Percentiles rank a stretch among this genome's conserved stretches.
Evolutionary conservation across 2,888 invertebrate species (phyloP).

Genomic region (Pteria penguin): DNA sequence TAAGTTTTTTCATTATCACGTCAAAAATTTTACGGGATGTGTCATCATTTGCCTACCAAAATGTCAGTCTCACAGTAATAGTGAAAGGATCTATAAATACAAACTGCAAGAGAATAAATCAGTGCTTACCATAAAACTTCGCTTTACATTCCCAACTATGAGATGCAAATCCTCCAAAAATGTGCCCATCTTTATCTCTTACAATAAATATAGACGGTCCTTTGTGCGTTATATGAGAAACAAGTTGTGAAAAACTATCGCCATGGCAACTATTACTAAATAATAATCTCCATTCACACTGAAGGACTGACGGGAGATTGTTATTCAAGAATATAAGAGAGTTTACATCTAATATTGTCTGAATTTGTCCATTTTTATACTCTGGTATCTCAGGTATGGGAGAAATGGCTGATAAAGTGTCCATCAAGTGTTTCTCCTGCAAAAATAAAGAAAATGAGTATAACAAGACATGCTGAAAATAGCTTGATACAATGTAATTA

Average conservation of each 20-base stretch:
- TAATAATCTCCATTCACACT: conserved; percentile 91
- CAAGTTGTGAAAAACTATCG: conserved; percentile 87
- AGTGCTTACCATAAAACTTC: conserved; percentile 85
- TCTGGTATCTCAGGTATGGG: conserved; percentile 29
- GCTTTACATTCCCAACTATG: conserved; percentile 88
- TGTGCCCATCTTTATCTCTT: conserved; percentile 87
- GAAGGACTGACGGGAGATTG: conserved; percentile 87
- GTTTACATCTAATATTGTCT: conserved; percentile 69
- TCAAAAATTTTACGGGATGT: too few relatives aligned
- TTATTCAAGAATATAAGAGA: conserved; percentile 84
- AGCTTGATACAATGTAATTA: too few relatives aligned
- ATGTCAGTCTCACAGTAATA: too few relatives aligned
- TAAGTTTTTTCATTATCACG: too few relatives aligned
- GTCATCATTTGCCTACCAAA: too few relatives aligned
- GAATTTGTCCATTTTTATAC: conserved; percentile 63
- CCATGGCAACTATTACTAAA: conserved; percentile 86
- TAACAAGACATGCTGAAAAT: too few relatives aligned
- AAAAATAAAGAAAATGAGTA: too few relatives aligned
- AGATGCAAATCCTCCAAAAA: conserved; percentile 94
- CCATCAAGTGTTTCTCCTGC: conserved; percentile 20
- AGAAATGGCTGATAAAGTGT: conserved; percentile 6
- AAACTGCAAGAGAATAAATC: too few relatives aligned
- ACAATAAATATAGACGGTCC: conserved; percentile 88
- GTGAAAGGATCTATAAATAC: too few relatives aligned
- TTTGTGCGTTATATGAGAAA: conserved; percentile 66